Conservation (phyloP, 2,113 vertebrate species). For the Hypanus sabinus region DNA sequence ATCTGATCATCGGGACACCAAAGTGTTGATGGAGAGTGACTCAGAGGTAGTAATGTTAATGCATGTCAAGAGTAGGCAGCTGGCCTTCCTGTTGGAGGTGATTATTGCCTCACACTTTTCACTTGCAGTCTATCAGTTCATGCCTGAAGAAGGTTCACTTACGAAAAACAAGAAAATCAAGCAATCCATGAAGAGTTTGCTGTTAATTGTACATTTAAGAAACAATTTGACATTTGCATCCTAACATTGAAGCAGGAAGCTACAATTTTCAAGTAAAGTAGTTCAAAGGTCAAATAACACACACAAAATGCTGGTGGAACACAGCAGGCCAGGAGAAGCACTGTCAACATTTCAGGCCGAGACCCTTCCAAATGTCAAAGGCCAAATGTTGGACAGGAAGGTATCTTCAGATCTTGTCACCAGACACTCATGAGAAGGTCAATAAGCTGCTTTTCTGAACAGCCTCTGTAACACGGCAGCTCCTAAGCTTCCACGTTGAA, state of each 20-base stretch:
- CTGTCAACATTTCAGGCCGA: no score
- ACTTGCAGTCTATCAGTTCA: no score
- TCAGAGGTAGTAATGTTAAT: no score
- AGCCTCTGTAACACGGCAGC: neutral
- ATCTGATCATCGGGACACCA: no score
- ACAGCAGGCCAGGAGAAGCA: no score
- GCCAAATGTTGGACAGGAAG: neutral
- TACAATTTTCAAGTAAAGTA: neutral
- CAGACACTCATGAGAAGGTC: neutral
- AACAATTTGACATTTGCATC: neutral
- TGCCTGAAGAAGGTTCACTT: neutral
- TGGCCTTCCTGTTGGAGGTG: no score
- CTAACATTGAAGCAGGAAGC: neutral
- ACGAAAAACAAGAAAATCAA: neutral
- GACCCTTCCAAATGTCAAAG: no score
- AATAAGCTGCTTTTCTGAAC: neutral
- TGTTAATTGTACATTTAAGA: neutral
- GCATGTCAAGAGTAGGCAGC: no score
- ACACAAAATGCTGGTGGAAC: no score
- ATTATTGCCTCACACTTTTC: no score
- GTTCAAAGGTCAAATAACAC: neutral
- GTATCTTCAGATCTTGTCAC: neutral
- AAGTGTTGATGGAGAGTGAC: no score
- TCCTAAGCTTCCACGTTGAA: neutral
- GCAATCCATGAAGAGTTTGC: neutral